These are phyloP conservation scores for Gopherus evgoodei DNA, from an alignment of 2,113 vertebrate genomes.

Conservation along the genomic window DNA sequence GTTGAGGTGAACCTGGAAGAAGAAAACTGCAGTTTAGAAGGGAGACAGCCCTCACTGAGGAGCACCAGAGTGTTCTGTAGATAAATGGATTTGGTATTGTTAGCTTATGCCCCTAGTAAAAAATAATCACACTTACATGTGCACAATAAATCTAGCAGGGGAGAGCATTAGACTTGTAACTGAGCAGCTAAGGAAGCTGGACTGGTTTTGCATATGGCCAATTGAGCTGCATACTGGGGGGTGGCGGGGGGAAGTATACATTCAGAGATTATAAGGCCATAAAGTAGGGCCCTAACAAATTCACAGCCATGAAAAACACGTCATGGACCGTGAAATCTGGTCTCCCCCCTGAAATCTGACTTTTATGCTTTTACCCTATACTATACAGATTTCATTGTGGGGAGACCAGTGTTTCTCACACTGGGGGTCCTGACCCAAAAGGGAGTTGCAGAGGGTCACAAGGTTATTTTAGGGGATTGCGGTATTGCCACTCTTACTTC, in stretches of 20 bases:
- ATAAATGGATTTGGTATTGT: slow-evolving; percentile 47
- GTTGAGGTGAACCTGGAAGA: not conserved
- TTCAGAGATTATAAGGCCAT: not conserved
- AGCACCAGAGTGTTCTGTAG: not conserved
- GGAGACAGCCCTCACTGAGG: not conserved
- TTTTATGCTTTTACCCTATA: no score
- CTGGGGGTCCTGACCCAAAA: no score
- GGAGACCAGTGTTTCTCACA: no score
- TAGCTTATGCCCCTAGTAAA: slow-evolving; percentile 40
- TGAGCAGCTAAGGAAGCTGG: not conserved
- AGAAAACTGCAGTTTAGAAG: not conserved
- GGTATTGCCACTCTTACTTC: no score
- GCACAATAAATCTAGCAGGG: not conserved
- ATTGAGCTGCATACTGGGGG: accelerated
- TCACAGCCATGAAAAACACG: no score
- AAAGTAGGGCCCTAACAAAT: no score
- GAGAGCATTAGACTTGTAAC: not conserved
- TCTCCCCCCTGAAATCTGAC: no score
- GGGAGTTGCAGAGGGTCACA: no score
- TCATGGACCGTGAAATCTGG: no score
- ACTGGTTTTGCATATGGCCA: accelerated
- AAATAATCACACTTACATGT: slow-evolving; percentile 10
- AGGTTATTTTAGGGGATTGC: no score
- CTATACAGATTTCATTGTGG: no score
- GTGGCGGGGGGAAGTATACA: not conserved